phyloP scores from a whole-genome alignment of 2,888 invertebrate genomes.

The Acrocera orbiculus region DNA sequence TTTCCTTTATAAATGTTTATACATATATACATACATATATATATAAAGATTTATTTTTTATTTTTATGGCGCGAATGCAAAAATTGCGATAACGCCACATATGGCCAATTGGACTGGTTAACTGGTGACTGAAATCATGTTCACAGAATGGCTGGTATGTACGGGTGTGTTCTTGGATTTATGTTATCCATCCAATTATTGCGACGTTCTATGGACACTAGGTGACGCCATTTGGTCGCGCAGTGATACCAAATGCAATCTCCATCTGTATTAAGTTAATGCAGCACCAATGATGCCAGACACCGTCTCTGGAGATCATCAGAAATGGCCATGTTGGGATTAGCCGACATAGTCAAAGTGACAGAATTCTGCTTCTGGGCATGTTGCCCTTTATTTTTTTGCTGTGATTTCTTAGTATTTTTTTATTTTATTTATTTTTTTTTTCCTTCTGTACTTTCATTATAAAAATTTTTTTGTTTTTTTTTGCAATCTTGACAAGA shows the following conservation, averaged over 20 bases:
- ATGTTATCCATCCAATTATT: slow-evolving; percentile 8
- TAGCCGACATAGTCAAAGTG: slow-evolving; percentile 10
- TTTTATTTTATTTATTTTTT: too few species aligned
- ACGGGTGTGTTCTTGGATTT: slow-evolving; percentile 4
- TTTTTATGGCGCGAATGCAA: not conserved
- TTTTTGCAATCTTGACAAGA: too few species aligned
- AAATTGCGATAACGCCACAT: slow-evolving; percentile 4
- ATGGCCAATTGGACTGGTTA: slow-evolving; percentile 6
- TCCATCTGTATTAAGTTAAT: not conserved
- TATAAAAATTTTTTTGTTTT: too few species aligned
- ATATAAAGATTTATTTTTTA: not conserved
- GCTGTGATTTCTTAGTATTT: too few species aligned
- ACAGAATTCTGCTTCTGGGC: slow-evolving; percentile 12
- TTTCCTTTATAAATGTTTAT: slow-evolving; percentile 1
- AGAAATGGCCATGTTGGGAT: slow-evolving; percentile 10
- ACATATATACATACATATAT: not conserved
- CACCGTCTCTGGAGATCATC: slow-evolving; percentile 10
- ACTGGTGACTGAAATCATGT: slow-evolving; percentile 7
- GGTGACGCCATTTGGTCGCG: slow-evolving; percentile 13
- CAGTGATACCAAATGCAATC: slow-evolving; percentile 4
- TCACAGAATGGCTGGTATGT: not conserved
- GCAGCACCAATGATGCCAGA: not conserved
- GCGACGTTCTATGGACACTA: slow-evolving; percentile 5
- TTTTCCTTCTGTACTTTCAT: too few species aligned
- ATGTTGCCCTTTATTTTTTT: slow-evolving; percentile 7